These are phyloP conservation scores for Heliconius hortense DNA, from an alignment of 2,888 invertebrate species.

Conservation along the genomic window DNA sequence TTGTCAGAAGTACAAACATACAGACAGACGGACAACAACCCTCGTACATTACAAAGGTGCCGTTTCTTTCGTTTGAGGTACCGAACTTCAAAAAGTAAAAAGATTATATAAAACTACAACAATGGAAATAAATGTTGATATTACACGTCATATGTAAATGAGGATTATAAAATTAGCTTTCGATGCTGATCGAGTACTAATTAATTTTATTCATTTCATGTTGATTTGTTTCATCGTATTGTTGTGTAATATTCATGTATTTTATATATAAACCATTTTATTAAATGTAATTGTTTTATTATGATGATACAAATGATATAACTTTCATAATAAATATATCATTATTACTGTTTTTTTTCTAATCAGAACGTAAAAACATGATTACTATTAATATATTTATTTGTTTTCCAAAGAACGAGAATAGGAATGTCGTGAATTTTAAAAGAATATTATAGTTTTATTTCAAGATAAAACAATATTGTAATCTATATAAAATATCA, in stretches of 20 bases:
- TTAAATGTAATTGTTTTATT: not conserved
- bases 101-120: not conserved
- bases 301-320: not conserved
- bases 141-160: not conserved
- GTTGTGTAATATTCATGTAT: not conserved
- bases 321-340: not conserved
- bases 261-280: not conserved
- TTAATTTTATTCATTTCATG: not conserved
- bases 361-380: not conserved
- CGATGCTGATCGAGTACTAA: not conserved
- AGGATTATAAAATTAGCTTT: constrained; percentile 7
- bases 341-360: not conserved
- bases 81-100: not conserved
- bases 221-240: not conserved
- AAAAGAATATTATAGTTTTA: not conserved
- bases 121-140: not conserved
- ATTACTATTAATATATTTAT: not conserved
- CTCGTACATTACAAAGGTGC: no score
- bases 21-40: no score
- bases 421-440: not conserved
- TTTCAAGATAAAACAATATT: not conserved
- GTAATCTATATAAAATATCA: not conserved
- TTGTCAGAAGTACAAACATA: no score
- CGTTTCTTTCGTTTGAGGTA: no score
- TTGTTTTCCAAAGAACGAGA: not conserved